These are phyloP conservation scores for Nycticryphes semicollaris DNA, from an alignment of 2,113 vertebrate species.

Conservation along the genomic window DNA sequence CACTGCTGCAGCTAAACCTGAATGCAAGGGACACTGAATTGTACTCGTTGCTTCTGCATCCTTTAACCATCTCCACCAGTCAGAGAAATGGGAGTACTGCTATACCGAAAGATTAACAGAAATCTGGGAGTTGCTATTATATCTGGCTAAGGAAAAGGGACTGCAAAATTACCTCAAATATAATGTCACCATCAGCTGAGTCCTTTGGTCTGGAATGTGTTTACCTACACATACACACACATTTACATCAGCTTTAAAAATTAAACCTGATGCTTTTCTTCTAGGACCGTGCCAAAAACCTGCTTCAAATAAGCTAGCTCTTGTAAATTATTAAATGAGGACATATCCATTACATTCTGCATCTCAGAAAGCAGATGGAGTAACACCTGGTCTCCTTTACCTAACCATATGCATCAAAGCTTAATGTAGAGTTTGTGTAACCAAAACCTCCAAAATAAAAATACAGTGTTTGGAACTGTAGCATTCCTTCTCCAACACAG, in stretches of 20 bases:
- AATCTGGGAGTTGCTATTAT: neutral
- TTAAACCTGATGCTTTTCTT: neutral
- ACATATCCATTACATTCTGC: conserved; percentile 32
- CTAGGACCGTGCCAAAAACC: neutral
- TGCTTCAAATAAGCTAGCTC: neutral
- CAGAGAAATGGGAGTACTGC: neutral
- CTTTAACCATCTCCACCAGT: neutral
- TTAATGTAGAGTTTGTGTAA: neutral
- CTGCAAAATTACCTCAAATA: neutral
- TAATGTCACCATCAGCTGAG: neutral
- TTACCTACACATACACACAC: neutral
- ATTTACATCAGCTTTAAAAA: neutral
- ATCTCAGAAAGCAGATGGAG: neutral
- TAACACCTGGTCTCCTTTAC: neutral
- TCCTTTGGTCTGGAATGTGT: neutral
- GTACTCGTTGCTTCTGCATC: neutral
- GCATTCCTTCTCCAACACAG: neutral
- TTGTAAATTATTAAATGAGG: conserved; percentile 29
- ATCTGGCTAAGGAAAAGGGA: neutral
- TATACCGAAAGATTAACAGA: neutral
- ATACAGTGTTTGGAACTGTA: neutral
- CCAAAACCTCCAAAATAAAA: neutral
- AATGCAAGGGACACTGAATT: too few relatives aligned
- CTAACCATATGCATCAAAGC: neutral
- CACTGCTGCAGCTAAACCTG: neutral